phyloP scores from a whole-genome alignment of 2,888 invertebrate species.

The Brenthis daphne region DNA sequence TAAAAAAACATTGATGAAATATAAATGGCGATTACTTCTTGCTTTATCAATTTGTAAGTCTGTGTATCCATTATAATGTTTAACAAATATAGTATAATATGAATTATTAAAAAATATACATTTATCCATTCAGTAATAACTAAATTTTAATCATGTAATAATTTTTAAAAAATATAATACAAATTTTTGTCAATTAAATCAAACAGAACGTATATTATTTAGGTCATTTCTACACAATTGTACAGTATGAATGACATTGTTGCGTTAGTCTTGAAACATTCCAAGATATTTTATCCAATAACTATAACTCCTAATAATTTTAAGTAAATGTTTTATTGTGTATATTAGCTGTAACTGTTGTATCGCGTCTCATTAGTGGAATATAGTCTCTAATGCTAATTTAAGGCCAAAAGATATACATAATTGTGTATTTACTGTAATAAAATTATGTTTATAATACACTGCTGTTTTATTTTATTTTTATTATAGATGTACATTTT shows the following conservation, averaged over 20 bases:
- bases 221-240: constrained; percentile 6
- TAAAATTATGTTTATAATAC: constrained; percentile 76
- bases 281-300: constrained; percentile 58
- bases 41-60: too few species aligned
- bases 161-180: not conserved
- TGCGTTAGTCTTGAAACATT: constrained; percentile 54
- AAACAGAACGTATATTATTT: not conserved
- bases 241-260: constrained; percentile 32
- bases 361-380: constrained; percentile 73
- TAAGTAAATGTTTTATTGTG: constrained; percentile 46
- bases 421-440: constrained; percentile 76
- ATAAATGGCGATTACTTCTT: too few species aligned
- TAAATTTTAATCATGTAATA: not conserved
- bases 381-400: constrained; percentile 73
- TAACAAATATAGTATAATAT: too few species aligned
- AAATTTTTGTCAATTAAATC: too few species aligned
- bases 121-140: too few species aligned
- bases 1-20: too few species aligned
- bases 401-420: constrained; percentile 81
- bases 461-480: constrained; percentile 44
- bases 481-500: not conserved
- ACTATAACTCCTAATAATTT: constrained; percentile 56
- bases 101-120: too few species aligned
- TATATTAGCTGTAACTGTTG: constrained; percentile 67
- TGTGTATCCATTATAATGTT: too few species aligned